Evolutionary conservation across 2,888 invertebrate genomes (phyloP).

Genomic region (Pheosia tremula): DNA sequence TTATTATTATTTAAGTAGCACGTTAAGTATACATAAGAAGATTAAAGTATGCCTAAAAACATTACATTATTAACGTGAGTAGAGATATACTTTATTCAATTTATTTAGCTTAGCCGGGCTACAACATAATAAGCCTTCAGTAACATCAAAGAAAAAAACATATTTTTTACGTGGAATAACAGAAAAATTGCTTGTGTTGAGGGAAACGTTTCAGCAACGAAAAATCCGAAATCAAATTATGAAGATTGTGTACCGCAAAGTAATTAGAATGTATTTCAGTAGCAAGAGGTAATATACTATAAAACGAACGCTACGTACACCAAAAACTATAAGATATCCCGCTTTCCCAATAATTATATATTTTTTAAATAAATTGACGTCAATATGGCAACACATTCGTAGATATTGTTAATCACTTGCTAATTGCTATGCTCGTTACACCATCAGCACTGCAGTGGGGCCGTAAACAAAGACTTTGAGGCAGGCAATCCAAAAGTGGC

Average conservation of each 20-base stretch:
- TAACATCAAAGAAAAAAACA: constrained; percentile 19
- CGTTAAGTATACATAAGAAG: too few relatives aligned
- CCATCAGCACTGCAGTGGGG: constrained; percentile 19
- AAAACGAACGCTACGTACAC: too few relatives aligned
- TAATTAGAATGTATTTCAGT: background rate
- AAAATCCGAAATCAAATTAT: background rate
- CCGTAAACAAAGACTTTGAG: constrained; percentile 35
- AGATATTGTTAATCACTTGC: constrained; percentile 35
- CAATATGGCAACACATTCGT: constrained; percentile 10
- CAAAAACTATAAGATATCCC: too few relatives aligned
- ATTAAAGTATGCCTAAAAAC: too few relatives aligned
- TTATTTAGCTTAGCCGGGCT: background rate
- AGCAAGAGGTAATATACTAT: too few relatives aligned
- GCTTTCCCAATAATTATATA: too few relatives aligned
- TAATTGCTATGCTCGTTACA: constrained; percentile 39
- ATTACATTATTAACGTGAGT: background rate
- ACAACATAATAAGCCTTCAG: constrained; percentile 15
- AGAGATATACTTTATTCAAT: background rate
- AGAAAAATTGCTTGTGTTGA: background rate
- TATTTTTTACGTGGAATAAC: constrained; percentile 5
- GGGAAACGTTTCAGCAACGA: background rate
- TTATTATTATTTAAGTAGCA: too few relatives aligned
- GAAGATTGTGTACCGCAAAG: background rate
- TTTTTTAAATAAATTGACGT: background rate
- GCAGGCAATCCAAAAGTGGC: constrained; percentile 23